Base-by-base conservation (phyloP, 2,797 vertebrate species). In the Sarcoramphus papa region DNA sequence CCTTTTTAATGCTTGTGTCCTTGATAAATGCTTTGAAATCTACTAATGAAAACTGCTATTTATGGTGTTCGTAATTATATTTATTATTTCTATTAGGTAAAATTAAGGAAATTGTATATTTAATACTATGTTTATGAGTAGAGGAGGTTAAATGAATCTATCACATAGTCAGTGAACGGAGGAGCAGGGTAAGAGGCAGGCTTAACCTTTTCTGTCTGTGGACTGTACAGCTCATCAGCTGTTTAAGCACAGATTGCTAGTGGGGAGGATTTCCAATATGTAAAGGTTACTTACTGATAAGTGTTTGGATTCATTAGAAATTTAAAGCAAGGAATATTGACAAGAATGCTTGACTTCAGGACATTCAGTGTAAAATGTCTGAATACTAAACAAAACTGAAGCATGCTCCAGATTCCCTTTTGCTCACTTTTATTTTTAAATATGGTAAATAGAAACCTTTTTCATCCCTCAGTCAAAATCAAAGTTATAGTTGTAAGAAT, bases 231-330 rank as follows among this genome's bases (percentile, higher is more conserved):
- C 82, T 91, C 86, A 87, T 93, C 75, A 91, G 88, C 86, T 96
- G 70, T 91, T 93, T 90, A 93, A 97, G 84, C 79, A 93, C 81
- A 92, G 53, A 80, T 93, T 96, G 91, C 68, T 69, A 25, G n/a
- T 75, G 78, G 53, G 62, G 57, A 90, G 81, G 75, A 90, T 94
- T 97, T 94, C 68, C 72, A 89, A 12, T 76, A 51, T 82, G n/a
- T 54, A 79, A 84, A 69, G 48, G 47, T 95, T 96, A 74, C 93
- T 94, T 97, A 43, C 85, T 76, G 68, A 94, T 86, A 81, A 81
- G 45, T 75, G 69, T 82, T 89, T 68, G 77, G 63, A 94, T 84
- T 84, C 50, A 81, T 79, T 57, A 89, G 69, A 94, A 92, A 83
- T 91, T 51, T 65, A 78, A 88, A 96, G 24, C 25, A 50, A 74